Percentiles rank a stretch among this genome's conserved stretches.
phyloP scores from a whole-genome alignment of 2,888 invertebrate genomes.

The Nezara viridula region DNA sequence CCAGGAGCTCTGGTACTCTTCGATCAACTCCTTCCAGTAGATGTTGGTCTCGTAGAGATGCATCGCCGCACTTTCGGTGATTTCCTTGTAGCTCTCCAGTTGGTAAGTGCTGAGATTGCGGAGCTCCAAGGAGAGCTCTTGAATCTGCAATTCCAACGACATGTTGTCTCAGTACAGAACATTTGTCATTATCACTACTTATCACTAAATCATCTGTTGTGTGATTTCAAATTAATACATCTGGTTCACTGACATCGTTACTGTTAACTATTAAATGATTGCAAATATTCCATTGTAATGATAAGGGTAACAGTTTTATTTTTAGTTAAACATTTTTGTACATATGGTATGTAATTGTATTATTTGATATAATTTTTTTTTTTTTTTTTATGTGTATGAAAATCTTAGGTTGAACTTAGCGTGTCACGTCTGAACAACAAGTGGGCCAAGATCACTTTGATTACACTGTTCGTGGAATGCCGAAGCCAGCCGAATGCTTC shows the following conservation, averaged over 20 bases:
- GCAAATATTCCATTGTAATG: too few relatives aligned
- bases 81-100: constrained; percentile 18
- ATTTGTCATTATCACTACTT: constrained; percentile 9
- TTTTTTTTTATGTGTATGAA: too few relatives aligned
- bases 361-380: too few relatives aligned
- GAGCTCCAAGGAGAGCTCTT: not conserved
- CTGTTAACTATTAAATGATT: too few relatives aligned
- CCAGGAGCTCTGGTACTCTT: not conserved
- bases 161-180: not conserved
- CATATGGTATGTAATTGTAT: too few relatives aligned
- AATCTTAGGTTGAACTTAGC: too few relatives aligned
- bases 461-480: too few relatives aligned
- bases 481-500: too few relatives aligned
- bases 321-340: too few relatives aligned
- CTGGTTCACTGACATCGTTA: not conserved
- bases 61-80: not conserved
- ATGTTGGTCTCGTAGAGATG: not conserved
- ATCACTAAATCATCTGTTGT: not conserved
- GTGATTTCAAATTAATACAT: not conserved
- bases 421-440: too few relatives aligned
- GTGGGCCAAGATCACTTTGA: too few relatives aligned
- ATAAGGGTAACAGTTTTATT: too few relatives aligned
- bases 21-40: not conserved
- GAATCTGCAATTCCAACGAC: not conserved
- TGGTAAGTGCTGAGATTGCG: constrained; percentile 39